Evolutionary conservation across 2,888 invertebrate genomes (phyloP), one percentile per base, ranked within the genome.

Genomic region (Brachypalpus laphriformis): DNA sequence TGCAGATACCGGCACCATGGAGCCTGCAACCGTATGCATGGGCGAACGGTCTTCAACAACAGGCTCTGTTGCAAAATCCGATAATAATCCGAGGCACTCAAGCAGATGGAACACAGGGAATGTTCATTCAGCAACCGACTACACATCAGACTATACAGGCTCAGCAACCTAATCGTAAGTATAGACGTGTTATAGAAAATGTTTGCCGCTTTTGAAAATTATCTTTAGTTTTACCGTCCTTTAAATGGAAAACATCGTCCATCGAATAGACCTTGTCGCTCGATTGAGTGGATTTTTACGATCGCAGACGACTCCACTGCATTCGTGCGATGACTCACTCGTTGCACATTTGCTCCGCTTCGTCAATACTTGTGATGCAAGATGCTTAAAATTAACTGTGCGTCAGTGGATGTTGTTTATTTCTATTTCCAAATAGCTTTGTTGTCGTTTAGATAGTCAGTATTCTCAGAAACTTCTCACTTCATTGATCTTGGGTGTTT

Each of bases 1-100:
- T 97, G 95, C 97, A 97, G 92, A 95, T 97, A 3, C n/a, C n/a
- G n/a, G 93, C 94, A 0, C 95, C 96, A 1, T 97, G 97, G 97
- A 93, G 94, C 22, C 91, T 96, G 85, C 96, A 96, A 2, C 95
- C 95, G 90, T 94, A 95, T 80, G 42, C 72, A 5, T 97, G 97
- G 96, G 92, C 93, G 0, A 95, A 95, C 11, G 95, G 95, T 0
- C 90, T 96, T 22, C 96, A 95, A 88, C 95, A 95, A 0, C 94
- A 94, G 37, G 93, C 95, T 0, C 91, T 96, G 4, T 93, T 96
- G 0, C 96, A 95, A 14, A 97, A 96, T 92, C 96, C 96, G 6
- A 97, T 97, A 89, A 97, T 97, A 87, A 90, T 91, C 49, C 92
- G 97, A 45, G 96, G 96, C 18, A 94, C 95, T 0, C 97, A 96